Evolutionary conservation across 92 coral and sea anemone genomes (phyloP), one percentile per base, ranked within the genome.

Genomic region (Actinernus sp.): DNA sequence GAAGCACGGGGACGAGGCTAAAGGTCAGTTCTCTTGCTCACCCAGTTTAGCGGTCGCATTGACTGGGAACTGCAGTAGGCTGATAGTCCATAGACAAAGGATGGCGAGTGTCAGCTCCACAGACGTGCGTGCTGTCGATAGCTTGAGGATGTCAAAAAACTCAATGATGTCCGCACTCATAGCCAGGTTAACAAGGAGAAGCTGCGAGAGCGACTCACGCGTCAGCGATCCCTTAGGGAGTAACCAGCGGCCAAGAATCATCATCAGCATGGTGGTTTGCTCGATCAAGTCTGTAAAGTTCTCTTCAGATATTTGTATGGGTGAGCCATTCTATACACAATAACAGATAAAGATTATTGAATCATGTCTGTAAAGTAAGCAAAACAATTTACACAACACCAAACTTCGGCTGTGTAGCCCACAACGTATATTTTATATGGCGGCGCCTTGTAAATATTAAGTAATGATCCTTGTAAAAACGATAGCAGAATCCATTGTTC

Each of bases 161-260:
- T 95, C 99, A 59, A 88, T 95, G 51, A 95, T 95, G 41, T 95
- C 99, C 0, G 99, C 99, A 59, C 95, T 85, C 93, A 92, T 91
- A 26, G 97, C 99, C 11, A 95, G 83, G 51, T 95, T 95, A 61
- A 95, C 82, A 0, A 95, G 90, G 31, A 95, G 79, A 13, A 95
- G 84, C 81, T 95, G 99, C 28, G 97, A 90, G 20, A 95, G 85
- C 0, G 96, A 92, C 54, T 95, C 99, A 33, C 96, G 90, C 1
- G 97, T 67, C 58, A 95, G 78, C 10, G 89, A 84, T 16, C 80
- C 93, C 50, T 89, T 91, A 11, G 99, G 99, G 26, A 95, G 88
- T 9, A 95, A 51, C 99, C 97, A 95, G 31, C 99, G 92, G 32
- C 99, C 99, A 19, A 95, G 74, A 11, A 95, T 95, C 84, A 91